These are phyloP conservation scores for Vulpes ferrilata DNA, from an alignment of 2,113 vertebrate species.

Conservation along the genomic window DNA sequence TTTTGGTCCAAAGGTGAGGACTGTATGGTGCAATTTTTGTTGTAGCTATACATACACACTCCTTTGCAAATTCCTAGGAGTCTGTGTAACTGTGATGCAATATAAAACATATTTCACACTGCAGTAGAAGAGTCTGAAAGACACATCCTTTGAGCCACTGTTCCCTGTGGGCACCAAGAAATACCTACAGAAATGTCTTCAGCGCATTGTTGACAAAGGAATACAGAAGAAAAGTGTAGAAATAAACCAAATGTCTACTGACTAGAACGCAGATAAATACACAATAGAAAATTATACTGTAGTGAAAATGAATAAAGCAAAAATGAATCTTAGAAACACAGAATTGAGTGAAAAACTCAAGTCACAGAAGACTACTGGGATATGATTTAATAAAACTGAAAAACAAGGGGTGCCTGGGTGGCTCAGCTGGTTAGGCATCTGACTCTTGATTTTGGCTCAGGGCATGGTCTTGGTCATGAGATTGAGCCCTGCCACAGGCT, in stretches of 20 bases:
- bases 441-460: not conserved
- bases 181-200: not conserved
- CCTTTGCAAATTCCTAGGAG: not conserved
- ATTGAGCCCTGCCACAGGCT: not conserved
- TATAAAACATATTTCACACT: not conserved
- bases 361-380: not conserved
- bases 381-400: not conserved
- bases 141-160: not conserved
- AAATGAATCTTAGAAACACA: not conserved
- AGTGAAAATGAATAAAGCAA: not conserved
- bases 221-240: not conserved
- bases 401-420: not conserved
- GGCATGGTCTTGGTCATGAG: not conserved
- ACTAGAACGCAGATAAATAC: not conserved
- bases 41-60: not conserved
- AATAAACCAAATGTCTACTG: not conserved
- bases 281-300: not conserved
- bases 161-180: not conserved
- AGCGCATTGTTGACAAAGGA: not conserved
- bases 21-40: not conserved
- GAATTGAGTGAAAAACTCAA: not conserved
- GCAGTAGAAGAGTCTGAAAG: not conserved
- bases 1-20: not conserved
- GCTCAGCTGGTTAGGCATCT: not conserved
- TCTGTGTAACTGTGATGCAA: not conserved